Conservation (phyloP, 2,113 vertebrate species). For the Ptilorrhoa leucosticta region DNA sequence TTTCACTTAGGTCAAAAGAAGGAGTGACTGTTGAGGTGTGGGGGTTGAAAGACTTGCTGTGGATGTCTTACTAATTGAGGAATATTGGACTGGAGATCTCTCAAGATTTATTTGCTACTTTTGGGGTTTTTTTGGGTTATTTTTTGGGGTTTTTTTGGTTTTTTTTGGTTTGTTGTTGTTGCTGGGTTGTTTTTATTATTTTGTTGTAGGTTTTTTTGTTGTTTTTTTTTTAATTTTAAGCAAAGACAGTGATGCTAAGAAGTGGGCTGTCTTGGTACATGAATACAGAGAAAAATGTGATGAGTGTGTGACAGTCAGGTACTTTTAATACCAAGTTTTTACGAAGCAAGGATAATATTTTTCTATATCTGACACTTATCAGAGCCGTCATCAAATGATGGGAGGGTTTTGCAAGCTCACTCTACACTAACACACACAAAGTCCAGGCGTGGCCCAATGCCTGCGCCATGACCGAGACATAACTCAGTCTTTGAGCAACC, state of each 20-base stretch:
- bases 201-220: too few relatives aligned
- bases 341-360: neutral
- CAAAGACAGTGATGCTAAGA: neutral
- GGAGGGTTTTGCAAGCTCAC: neutral
- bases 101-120: neutral
- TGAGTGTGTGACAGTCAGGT: rapidly evolving
- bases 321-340: neutral
- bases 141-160: too few relatives aligned
- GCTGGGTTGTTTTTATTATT: too few relatives aligned
- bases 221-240: neutral
- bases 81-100: neutral
- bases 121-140: neutral
- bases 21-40: neutral
- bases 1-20: neutral
- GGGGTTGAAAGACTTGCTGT: neutral
- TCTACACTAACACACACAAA: neutral
- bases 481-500: neutral
- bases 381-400: neutral
- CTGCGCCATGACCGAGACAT: rapidly evolving
- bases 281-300: neutral
- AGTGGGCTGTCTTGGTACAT: neutral
- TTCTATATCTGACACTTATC: neutral
- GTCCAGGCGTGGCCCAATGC: neutral
- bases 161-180: too few relatives aligned
- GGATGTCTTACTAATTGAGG: neutral